Evolutionary conservation across 2,113 vertebrate genomes (phyloP), one percentile per base, ranked within the genome.

Genomic region (Urocolius indicus): DNA sequence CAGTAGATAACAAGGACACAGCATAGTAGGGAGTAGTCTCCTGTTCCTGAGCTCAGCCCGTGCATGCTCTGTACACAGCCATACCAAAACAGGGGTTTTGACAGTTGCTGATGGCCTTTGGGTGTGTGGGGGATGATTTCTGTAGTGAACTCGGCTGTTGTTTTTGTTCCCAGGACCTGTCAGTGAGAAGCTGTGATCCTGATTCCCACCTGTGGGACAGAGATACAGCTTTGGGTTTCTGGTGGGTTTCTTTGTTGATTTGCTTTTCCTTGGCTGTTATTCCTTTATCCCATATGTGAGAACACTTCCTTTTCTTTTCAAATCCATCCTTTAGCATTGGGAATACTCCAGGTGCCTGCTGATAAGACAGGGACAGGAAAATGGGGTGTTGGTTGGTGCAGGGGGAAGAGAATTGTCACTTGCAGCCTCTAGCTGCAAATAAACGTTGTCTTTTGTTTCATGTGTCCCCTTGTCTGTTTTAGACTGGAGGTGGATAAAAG

Each of bases 401-500:
- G 12, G 29, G 57, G 51, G 58, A 84, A 77, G 59, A 66, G 29
- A 36, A 30, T 62, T 63, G 69, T 51, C 66, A 22, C 75, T 87
- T 84, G 38, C 57, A 84, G n/a, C 29, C n/a, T 76, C 24, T 72
- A 7, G 7, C 38, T 94, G 57, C 45, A 82, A 66, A 46, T 71
- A 84, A 84, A n/a, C 67, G 36, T 11, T 15, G 7, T 81, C 17
- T 71, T 85, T 87, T 80, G 46, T 94, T 92, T 84, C 24, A 4
- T 75, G 1, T 74, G 29, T 84, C 9, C 11, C 8, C 36, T 71
- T 92, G 23, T 96, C 46, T 74, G 30, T 54, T 49, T 20, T 91
- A 99, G 99, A 99, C 27, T 99, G 99, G 99, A 98, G 98, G 97
- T 99, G 99, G 99, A 91, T 96, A 34, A 98, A 96, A 96, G 98